Percentiles rank a stretch among this genome's conserved stretches.
Evolutionary conservation across 2,888 invertebrate genomes (phyloP).

Genomic region (Brassicogethes aeneus): DNA sequence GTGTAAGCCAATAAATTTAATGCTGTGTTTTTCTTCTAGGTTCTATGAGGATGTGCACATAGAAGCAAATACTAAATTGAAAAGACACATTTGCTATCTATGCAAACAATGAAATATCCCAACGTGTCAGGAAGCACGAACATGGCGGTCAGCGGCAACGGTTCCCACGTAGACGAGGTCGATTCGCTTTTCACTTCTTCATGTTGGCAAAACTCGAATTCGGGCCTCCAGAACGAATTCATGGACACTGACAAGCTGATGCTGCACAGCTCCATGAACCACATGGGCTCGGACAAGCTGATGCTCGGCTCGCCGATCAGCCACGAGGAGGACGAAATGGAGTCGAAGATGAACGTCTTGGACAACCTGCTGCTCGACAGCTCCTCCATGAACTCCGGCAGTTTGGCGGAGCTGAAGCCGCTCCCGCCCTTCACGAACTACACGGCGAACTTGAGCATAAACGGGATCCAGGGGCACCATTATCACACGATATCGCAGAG

Average conservation of each 20-base stretch:
- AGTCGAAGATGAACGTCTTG: slow-evolving; percentile 53
- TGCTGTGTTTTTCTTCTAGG: too few relatives aligned
- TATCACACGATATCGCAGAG: slow-evolving; percentile 77
- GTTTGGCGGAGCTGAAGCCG: slow-evolving; percentile 74
- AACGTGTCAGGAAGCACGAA: slow-evolving; percentile 37
- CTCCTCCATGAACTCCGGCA: slow-evolving; percentile 47
- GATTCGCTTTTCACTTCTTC: slow-evolving; percentile 65
- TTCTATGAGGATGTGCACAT: too few relatives aligned
- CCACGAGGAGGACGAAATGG: slow-evolving; percentile 42
- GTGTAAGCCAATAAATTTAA: too few relatives aligned
- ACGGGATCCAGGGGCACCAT: slow-evolving; percentile 81
- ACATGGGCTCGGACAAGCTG: slow-evolving; percentile 41
- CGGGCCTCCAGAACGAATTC: slow-evolving; percentile 43
- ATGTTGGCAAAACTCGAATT: slow-evolving; percentile 54
- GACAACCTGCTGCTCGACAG: slow-evolving; percentile 52
- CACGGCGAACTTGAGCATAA: slow-evolving; percentile 77
- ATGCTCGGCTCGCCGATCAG: slow-evolving; percentile 41
- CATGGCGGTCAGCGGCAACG: slow-evolving; percentile 38
- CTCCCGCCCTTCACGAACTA: slow-evolving; percentile 81
- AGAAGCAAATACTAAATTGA: too few relatives aligned
- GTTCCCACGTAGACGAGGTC: slow-evolving; percentile 45
- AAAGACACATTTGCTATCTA: too few relatives aligned
- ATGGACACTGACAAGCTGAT: slow-evolving; percentile 46
- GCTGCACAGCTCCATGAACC: slow-evolving; percentile 46
- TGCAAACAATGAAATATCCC: slow-evolving; percentile 42